Base-by-base conservation (phyloP, 2,113 vertebrate species). In the Varanus komodoensis region DNA sequence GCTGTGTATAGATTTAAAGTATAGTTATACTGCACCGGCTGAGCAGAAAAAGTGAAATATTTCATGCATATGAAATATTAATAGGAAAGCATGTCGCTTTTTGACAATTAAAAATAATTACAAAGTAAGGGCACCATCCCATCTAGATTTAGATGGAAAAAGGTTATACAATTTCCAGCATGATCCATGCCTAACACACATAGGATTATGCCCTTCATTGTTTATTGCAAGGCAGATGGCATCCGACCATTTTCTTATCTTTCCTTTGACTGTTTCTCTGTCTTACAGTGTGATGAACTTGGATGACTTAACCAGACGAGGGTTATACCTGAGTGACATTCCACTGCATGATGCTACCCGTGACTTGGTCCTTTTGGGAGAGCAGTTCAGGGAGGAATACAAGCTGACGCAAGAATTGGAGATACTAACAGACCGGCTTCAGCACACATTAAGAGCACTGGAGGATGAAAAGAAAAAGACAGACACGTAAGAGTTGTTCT, bases 391-490 rank as follows among this genome's bases (percentile, higher is more conserved):
- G 84, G 99, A 99, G 96, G 99, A 99, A 94, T 99, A 99, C 95
- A 99, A 99, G 91, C 97, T 99, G 93, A 99, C 99, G 3, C 99
- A 99, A 90, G 99, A 99, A 95, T 96, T 99, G 89, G 99, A 99
- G 94, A 99, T 99, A 94, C 97, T 99, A 88, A 99, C 99, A 0
- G 99, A 99, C 94, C 97, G 98, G 54, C 98, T 99, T 91, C 99
- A 99, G 96, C 99, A 99, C 96, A 99, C 99, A 0, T 96, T 99
- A 34, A 96, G 99, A 82, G 99, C 99, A 2, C 95, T 99, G 94
- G 99, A 99, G 94, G 99, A 99, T 71, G 99, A 99, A 94, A 99
- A 99, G 97, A 99, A 99, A 93, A 99, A 99, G 96, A 99, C 99
- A 71, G 99, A 99, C 97, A 99, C 98, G 99, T 99, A 95, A 97